Conservation (phyloP, 2,113 vertebrate species). For the Trinectes maculatus region DNA sequence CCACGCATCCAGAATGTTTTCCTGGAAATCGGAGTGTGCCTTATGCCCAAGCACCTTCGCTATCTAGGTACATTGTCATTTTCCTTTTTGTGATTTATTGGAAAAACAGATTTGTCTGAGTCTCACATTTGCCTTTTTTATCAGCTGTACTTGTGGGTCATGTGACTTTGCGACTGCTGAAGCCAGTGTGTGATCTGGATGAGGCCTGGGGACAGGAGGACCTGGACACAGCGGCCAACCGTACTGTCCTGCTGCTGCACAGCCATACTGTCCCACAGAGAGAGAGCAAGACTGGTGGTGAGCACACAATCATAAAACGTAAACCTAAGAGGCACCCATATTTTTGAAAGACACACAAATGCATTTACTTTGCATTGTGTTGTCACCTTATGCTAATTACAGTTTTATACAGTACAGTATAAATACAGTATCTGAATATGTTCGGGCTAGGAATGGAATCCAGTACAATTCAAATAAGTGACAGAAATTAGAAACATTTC, state of each 20-base stretch:
- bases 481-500: too few relatives aligned
- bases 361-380: too few relatives aligned
- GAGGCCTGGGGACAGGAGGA: conserved; percentile 93
- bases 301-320: not conserved
- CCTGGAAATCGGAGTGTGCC: conserved; percentile 87
- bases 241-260: conserved; percentile 87
- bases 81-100: not conserved
- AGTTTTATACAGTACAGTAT: too few relatives aligned
- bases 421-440: too few relatives aligned
- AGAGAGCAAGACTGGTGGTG: conserved; percentile 82
- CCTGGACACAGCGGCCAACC: conserved; percentile 85
- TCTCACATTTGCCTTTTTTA: not conserved
- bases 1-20: conserved; percentile 86
- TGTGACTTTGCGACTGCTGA: conserved; percentile 92
- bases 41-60: conserved; percentile 89
- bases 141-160: conserved; percentile 91
- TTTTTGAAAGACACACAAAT: too few relatives aligned
- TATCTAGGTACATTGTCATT: conserved; percentile 81
- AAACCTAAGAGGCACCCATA: not conserved
- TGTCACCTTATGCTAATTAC: too few relatives aligned
- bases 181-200: conserved; percentile 91
- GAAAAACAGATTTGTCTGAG: not conserved
- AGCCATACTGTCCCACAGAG: conserved; percentile 85
- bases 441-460: too few relatives aligned
- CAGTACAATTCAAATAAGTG: too few relatives aligned